Base-by-base conservation (phyloP, 2,797 vertebrate species). In the Arnoldichthys spilopterus region DNA sequence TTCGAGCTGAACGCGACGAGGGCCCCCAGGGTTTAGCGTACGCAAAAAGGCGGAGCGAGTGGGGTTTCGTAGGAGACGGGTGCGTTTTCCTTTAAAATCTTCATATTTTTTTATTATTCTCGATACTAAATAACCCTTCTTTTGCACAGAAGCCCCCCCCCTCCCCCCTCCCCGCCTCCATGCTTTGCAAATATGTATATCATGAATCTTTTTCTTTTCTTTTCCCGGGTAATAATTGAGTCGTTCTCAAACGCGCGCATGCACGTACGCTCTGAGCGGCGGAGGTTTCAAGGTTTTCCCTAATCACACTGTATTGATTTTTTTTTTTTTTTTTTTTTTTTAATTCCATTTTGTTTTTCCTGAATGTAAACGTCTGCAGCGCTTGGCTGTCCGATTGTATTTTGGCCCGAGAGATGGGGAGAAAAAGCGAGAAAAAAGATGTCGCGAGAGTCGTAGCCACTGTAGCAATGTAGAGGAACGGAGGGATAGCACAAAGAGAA, bases 301-400 rank as follows among this genome's bases (percentile, higher is more conserved):
- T 72, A 62, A 78, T 78, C 72, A 83, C 82, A 86, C 85, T 86
- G 81, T 88, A 80, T 66, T 80, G 79, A 79, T 71, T 72, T 73
- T 56, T 12, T 0, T 13, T 30, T 62, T 32, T 18, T 62, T 62
- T 32, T 30, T 32, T 66, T 43, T 34, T 54, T 54, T 22, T 54
- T 54, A 4, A 4, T 54, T 61, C 34, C 8, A 3, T 37, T 8
- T 37, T 37, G 0, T 45, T 13, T 62, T 62, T 78, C 77, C 80
- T 91, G 90, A 91, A 91, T 92, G 88, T 91, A 90, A 84, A 84
- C 74, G 87, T 89, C 84, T 74, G 85, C 84, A 88, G 85, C 87
- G 83, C 86, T 80, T 86, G 85, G 87, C 84, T 88, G 85, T 90
- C 88, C 74, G 82, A 88, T 87, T 87, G 86, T 89, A 80, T 88